Evolutionary conservation across 1,140 invertebrate genomes (phyloP).

Genomic region (Philopotamus ludificatus): DNA sequence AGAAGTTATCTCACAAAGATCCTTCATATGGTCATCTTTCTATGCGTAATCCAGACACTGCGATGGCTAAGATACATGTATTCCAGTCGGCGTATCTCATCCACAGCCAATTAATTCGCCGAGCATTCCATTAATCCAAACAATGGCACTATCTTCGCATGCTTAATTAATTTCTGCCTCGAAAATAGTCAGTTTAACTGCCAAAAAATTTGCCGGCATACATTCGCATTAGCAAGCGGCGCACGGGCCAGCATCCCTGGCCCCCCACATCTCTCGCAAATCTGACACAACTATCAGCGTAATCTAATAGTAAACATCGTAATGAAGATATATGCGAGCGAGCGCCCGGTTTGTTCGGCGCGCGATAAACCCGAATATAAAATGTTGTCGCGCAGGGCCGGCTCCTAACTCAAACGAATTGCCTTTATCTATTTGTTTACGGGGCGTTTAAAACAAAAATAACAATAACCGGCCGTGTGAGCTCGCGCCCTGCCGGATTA

Average conservation of each 20-base stretch:
- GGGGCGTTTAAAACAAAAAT: not conserved
- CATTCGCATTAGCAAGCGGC: not conserved
- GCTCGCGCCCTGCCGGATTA: not conserved
- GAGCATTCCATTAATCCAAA: no score
- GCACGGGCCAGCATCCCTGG: not conserved
- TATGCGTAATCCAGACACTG: no score
- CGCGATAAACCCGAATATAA: constrained; percentile 36
- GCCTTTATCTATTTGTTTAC: constrained; percentile 37
- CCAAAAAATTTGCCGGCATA: not conserved
- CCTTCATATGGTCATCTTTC: no score
- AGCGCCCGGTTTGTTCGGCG: constrained; percentile 1
- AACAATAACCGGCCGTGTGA: not conserved
- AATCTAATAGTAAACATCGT: constrained; percentile 40
- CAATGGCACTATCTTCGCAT: no score
- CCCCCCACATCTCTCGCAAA: constrained; percentile 27
- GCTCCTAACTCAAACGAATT: constrained; percentile 38
- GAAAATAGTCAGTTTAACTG: not conserved
- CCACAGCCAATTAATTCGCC: no score
- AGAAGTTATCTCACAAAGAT: no score
- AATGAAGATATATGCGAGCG: constrained; percentile 39
- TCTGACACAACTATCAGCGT: constrained; percentile 37
- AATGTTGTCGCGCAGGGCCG: constrained; percentile 28
- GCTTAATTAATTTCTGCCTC: not conserved
- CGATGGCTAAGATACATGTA: no score
- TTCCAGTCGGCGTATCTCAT: no score